Conservation (phyloP, 2,888 invertebrate species). For the Caenorhabditis angaria region DNA sequence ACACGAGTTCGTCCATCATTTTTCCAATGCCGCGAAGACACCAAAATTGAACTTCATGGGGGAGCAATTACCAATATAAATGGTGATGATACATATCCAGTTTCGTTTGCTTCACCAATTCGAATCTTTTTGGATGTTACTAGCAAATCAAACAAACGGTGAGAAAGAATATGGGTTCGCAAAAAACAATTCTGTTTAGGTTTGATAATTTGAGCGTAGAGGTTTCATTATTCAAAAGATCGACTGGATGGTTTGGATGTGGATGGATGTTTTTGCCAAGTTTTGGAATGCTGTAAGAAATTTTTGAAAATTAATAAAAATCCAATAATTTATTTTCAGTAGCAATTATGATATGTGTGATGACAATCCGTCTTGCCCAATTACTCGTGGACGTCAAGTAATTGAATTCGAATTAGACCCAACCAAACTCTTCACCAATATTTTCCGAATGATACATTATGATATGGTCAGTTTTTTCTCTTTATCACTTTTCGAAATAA, state of each 20-base stretch:
- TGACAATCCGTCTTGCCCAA: conserved; percentile 59
- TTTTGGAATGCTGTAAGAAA: conserved; percentile 62
- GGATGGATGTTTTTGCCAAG: conserved; percentile 68
- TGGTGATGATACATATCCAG: conserved; percentile 64
- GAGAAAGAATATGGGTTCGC: too few relatives aligned
- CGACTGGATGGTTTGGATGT: conserved; percentile 68
- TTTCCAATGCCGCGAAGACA: conserved; percentile 47
- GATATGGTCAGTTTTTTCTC: conserved; percentile 41
- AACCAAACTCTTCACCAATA: conserved; percentile 56
- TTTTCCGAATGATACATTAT: conserved; percentile 62
- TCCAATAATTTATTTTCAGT: conserved; percentile 19
- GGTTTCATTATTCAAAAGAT: conserved; percentile 62
- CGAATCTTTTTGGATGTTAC: conserved; percentile 67
- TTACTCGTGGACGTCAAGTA: conserved; percentile 61
- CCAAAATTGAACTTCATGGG: conserved; percentile 59
- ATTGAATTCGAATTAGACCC: conserved; percentile 63
- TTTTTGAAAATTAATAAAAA: conserved; percentile 5
- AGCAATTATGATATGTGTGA: conserved; percentile 57
- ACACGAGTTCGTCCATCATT: conserved; percentile 50
- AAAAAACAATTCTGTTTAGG: conserved; percentile 32
- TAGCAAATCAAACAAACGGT: conserved; percentile 58
- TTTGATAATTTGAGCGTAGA: conserved; percentile 66
- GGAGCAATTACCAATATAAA: conserved; percentile 64
- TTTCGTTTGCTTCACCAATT: conserved; percentile 57
- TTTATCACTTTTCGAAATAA: neutral